A percentile compares a stretch with the other conserved stretches of the same genome.
Evolutionary conservation across 2,888 invertebrate species (phyloP).

Genomic region (Lasioglossum zephyrum): DNA sequence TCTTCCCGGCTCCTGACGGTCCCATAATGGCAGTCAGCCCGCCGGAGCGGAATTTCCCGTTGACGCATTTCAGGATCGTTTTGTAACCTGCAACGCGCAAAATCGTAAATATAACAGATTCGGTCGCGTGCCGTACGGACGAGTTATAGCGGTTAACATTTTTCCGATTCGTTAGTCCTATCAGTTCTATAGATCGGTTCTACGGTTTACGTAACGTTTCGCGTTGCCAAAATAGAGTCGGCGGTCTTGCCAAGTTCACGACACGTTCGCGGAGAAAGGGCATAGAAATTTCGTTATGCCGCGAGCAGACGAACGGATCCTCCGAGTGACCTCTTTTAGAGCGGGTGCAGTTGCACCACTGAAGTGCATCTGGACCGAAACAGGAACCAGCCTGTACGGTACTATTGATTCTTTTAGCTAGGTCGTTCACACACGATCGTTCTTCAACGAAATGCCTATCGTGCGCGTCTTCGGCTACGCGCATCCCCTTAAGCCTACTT

Average conservation of each 20-base stretch:
- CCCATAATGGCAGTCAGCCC: conserved; percentile 98
- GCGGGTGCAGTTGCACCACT: conserved; percentile 61
- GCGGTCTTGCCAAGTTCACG: conserved; percentile 46
- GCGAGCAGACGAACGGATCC: conserved; percentile 16
- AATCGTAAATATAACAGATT: not conserved
- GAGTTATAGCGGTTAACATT: not conserved
- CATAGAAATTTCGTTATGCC: conserved; percentile 26
- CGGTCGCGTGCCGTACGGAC: not conserved
- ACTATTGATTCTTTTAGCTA: conserved; percentile 79
- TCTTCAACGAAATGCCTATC: conserved; percentile 45
- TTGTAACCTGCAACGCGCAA: conserved; percentile 87
- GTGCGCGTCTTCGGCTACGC: not conserved
- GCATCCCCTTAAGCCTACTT: not conserved
- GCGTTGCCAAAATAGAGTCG: conserved; percentile 46
- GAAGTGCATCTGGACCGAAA: conserved; percentile 72
- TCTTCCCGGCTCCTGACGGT: conserved; percentile 93
- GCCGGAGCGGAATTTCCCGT: conserved; percentile 95
- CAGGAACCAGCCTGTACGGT: conserved; percentile 71
- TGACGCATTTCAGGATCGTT: conserved; percentile 94
- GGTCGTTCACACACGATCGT: conserved; percentile 77
- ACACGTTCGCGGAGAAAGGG: conserved; percentile 13
- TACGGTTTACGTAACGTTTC: conserved; percentile 23
- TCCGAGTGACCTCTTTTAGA: conserved; percentile 63
- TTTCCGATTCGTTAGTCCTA: not conserved
- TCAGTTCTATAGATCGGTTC: not conserved